Evolutionary conservation across 2,888 invertebrate species (phyloP), one percentile per base, ranked within the genome.

Genomic region (Lochmaea capreae): DNA sequence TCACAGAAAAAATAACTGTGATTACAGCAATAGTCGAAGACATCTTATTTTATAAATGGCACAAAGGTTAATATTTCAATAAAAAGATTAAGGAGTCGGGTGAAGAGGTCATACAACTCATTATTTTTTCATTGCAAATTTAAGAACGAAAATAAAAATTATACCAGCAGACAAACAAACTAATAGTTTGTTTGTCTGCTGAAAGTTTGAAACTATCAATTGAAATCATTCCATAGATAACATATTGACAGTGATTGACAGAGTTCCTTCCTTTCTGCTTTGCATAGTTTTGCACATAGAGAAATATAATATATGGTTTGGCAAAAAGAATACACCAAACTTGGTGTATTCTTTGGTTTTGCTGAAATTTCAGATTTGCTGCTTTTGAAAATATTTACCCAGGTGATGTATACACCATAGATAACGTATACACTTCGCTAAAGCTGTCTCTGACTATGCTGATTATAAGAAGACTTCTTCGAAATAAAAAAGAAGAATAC

Each of bases 1-100:
- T 69, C 69, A 78, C 74, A 66, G 72, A 67, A n/a, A 62, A 68
- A 62, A 70, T 69, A 46, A 75, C 65, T 57, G 78, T 59, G 58
- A 79, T 54, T 57, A 79, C 54, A 42, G 43, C 26, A 22, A 65
- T 33, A 52, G 72, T 14, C 14, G 72, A 70, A 52, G 65, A 70
- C 67, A 68, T 68, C 18, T 49, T 57, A 43, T 8, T 58, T 16
- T 26, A 61, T 58, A 39, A 33, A 52, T 65, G 65, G 52, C 43
- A 46, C 22, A 52, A 54, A 52, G 18, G 22, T 14, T 52, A 49
- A 52, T 43, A 8, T 18, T 16, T 16, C 18, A 54, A 16, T 42
- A 42, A 16, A 62, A 16, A 43, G 10, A 42, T 62, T 43, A 62
- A 42, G 39, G 18, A 16, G n/a, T 16, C 14, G 42, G 39, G 18